These are phyloP conservation scores for Philereme vetulata DNA, from an alignment of 2,888 invertebrate genomes.

Conservation along the genomic window DNA sequence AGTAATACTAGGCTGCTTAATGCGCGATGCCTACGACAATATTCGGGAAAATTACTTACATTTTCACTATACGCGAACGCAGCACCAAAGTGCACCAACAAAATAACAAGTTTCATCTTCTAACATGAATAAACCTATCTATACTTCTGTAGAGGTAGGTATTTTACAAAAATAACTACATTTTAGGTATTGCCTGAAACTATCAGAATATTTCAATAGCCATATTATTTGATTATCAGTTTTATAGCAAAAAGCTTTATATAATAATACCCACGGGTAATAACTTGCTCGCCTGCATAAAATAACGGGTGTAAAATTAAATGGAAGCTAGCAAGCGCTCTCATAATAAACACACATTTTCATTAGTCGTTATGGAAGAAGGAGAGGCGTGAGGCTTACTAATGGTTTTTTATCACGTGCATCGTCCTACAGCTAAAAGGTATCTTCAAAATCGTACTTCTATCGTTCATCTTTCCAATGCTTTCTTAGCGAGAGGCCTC, in stretches of 20 bases:
- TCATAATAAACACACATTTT: no score
- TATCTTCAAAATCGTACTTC: no score
- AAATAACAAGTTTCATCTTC: slow-evolving; percentile 41
- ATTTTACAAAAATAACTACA: slow-evolving; percentile 7
- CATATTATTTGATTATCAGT: slow-evolving; percentile 7
- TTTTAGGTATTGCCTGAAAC: background rate
- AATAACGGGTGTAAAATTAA: slow-evolving; percentile 6
- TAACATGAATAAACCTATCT: slow-evolving; percentile 24
- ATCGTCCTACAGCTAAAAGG: no score
- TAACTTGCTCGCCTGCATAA: background rate
- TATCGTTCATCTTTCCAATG: no score
- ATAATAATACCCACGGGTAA: no score
- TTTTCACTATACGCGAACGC: slow-evolving; percentile 35
- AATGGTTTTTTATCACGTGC: no score
- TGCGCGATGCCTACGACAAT: no score
- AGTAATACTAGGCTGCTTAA: no score
- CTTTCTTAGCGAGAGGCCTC: no score
- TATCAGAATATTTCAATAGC: slow-evolving; percentile 4
- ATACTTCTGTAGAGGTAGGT: background rate
- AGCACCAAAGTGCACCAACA: slow-evolving; percentile 36
- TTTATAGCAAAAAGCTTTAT: background rate
- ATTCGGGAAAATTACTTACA: slow-evolving; percentile 35
- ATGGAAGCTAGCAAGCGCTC: no score
- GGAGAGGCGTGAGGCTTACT: no score
- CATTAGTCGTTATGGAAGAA: no score